phyloP scores from a whole-genome alignment of 1,140 invertebrate species.

The Cepaea nemoralis region DNA sequence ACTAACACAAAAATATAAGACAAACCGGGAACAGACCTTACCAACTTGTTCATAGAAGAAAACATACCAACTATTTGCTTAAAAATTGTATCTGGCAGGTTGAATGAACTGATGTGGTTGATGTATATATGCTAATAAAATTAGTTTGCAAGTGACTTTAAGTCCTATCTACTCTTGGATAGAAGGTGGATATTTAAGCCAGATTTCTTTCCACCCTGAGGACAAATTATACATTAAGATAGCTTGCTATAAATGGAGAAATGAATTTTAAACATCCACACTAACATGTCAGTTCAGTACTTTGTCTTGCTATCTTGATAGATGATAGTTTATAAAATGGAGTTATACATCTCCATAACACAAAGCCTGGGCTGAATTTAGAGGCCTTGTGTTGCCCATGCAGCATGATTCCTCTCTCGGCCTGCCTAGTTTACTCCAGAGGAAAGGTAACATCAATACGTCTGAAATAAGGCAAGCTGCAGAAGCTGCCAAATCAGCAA shows the following conservation, averaged over 20 bases:
- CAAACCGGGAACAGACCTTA: background rate
- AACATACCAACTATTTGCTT: background rate
- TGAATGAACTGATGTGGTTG: background rate
- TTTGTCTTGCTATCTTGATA: no score
- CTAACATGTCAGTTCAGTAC: background rate
- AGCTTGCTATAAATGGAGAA: background rate
- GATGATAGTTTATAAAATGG: no score
- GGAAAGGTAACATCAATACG: no score
- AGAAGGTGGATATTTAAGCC: constrained; percentile 4
- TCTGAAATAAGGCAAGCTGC: no score
- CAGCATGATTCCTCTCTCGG: no score
- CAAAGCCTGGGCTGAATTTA: no score
- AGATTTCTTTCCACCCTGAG: constrained; percentile 26
- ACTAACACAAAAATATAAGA: background rate
- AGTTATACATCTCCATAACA: no score
- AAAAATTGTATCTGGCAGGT: background rate
- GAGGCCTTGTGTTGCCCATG: no score
- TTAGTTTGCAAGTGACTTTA: background rate
- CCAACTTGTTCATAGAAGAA: background rate
- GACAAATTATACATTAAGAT: background rate
- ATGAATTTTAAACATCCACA: background rate
- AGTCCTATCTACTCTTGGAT: background rate
- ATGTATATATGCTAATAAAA: background rate
- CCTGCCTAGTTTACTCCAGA: no score
- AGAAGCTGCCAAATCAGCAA: no score